Conservation (phyloP, 1,140 invertebrate genomes). For the Hycleus phaleratus region DNA sequence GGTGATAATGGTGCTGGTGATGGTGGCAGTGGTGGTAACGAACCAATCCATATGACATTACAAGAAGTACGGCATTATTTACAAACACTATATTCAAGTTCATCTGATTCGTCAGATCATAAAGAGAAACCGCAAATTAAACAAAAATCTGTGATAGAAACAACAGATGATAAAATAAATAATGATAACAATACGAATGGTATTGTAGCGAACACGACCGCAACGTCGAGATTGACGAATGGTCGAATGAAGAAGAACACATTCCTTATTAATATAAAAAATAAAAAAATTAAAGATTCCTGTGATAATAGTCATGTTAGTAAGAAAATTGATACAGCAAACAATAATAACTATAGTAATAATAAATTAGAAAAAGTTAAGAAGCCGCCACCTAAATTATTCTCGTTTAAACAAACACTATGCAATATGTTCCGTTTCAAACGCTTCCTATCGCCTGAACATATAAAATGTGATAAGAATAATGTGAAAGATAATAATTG, state of each 20-base stretch:
- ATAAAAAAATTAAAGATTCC: slow-evolving; percentile 58
- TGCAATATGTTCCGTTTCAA: slow-evolving; percentile 75
- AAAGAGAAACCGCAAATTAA: slow-evolving; percentile 43
- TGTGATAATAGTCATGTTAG: slow-evolving; percentile 34
- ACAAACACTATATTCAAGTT: slow-evolving; percentile 68
- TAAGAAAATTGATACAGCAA: slow-evolving; percentile 15
- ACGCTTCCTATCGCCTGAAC: slow-evolving; percentile 46
- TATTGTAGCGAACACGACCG: slow-evolving; percentile 18
- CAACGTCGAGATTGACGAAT: not conserved
- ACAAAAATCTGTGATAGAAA: slow-evolving; percentile 27
- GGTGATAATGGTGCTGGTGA: slow-evolving; percentile 22
- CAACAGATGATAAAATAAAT: slow-evolving; percentile 30
- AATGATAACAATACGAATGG: slow-evolving; percentile 19
- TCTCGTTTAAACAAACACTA: slow-evolving; percentile 74
- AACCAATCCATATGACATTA: slow-evolving; percentile 78
- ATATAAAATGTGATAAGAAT: slow-evolving; percentile 36
- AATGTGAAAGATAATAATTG: slow-evolving; percentile 26
- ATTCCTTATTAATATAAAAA: slow-evolving; percentile 52
- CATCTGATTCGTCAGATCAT: slow-evolving; percentile 50
- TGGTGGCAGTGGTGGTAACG: slow-evolving; percentile 42
- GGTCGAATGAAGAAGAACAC: slow-evolving; percentile 54
- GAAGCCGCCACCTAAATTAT: slow-evolving; percentile 52
- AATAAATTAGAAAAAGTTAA: slow-evolving; percentile 51
- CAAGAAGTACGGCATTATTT: slow-evolving; percentile 77
- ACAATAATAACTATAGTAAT: slow-evolving; percentile 31